phyloP scores from a whole-genome alignment of 2,797 vertebrate species.

The Varecia variegata region DNA sequence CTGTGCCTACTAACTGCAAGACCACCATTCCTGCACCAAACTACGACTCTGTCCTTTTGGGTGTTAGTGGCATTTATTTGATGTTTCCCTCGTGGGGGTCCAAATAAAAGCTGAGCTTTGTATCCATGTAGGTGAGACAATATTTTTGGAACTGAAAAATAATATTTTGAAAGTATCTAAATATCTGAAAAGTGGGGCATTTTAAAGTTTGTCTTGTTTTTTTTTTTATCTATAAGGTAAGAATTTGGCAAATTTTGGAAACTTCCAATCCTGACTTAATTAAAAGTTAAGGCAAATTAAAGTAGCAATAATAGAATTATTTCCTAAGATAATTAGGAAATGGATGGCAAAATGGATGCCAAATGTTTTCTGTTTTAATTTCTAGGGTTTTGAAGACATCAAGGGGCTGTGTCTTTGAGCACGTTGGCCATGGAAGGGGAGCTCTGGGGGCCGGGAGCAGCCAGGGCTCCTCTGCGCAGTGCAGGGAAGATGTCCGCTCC shows the following conservation, averaged over 20 bases:
- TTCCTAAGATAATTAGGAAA: background rate
- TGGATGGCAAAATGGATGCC: too few relatives aligned
- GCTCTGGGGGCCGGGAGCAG: rapidly evolving
- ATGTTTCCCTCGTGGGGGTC: background rate
- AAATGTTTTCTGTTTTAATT: background rate
- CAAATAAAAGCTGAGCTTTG: background rate
- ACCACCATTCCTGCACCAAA: rapidly evolving
- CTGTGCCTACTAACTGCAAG: background rate
- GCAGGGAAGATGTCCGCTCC: rapidly evolving
- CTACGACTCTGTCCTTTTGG: rapidly evolving
- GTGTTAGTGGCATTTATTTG: background rate
- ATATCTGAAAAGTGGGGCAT: background rate
- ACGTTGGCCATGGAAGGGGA: rapidly evolving
- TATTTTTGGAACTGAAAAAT: background rate
- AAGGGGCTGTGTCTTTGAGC: background rate
- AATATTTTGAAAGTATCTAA: background rate
- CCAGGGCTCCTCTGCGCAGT: rapidly evolving
- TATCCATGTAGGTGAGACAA: background rate
- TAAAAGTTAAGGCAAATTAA: background rate
- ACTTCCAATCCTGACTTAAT: background rate
- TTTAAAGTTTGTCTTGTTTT: background rate
- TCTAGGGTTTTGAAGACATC: background rate
- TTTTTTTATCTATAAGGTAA: background rate
- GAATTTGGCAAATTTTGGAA: too few relatives aligned
- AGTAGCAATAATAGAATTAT: background rate